Base-by-base conservation (phyloP, 2,888 invertebrate species). In the Myopa testacea region DNA sequence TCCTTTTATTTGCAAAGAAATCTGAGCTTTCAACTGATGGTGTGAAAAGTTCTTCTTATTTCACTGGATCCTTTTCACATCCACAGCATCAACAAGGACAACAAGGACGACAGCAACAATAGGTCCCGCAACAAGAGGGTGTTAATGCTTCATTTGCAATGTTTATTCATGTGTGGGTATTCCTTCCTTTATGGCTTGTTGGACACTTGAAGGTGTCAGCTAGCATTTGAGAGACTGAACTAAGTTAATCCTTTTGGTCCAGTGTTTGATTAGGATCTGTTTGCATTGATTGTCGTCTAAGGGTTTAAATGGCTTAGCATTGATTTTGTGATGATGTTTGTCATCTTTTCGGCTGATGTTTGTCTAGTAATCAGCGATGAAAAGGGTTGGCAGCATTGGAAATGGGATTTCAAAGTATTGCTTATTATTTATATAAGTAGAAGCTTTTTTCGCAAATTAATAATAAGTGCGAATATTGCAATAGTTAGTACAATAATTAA, bases 111-210 rank as follows among this genome's bases (percentile, higher is more conserved):
- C 68, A 73, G 45, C 38, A 76, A 45, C 62, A 68, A 67, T 37
- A 12, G 58, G 7, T 6, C 58, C 16, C 6, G 19, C 14, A 55
- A 81, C 83, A 81, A 82, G 79, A 84, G 85, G 85, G 84, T 83
- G 83, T 86, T 87, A 85, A 87, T 87, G 87, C 86, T 87, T 87
- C 87, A 86, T 87, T 87, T 87, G 86, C 79, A 82, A 83, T 85
- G 86, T 84, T 84, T 86, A 83, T 83, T 82, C 82, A 65, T 78
- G 62, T 69, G 50, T 70, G 60, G 77, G 40, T 63, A 37, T 62
- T 67, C 67, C 65, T 70, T 10, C 77, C 52, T 75, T 71, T 72
- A 60, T 80, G 77, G 50, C 73, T 62, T 77, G 72, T 58, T 77
- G 83, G 86, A 82, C 85, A 84, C 84, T 82, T 81, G 83, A 83